Percentiles rank a stretch among this genome's conserved stretches.
Conservation (phyloP, 2,888 invertebrate genomes). For the Dioctria rufipes region DNA sequence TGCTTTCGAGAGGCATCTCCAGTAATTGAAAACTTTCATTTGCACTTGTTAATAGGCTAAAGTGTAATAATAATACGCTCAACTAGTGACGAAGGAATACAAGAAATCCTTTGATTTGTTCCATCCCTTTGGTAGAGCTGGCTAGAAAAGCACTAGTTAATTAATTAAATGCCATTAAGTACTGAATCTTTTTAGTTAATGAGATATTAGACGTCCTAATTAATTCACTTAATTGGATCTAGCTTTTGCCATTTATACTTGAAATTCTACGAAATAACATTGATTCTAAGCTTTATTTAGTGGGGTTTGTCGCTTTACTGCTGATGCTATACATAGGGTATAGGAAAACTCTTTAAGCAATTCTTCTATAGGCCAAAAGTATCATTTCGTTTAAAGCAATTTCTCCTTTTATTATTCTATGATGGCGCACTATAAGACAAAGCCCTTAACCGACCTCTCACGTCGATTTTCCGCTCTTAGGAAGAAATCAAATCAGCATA, state of each 20-base stretch:
- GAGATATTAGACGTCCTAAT: conserved; percentile 52
- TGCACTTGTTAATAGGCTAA: too few relatives aligned
- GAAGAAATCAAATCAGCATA: conserved; percentile 58
- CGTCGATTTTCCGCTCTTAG: conserved; percentile 38
- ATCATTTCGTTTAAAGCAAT: conserved; percentile 9
- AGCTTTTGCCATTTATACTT: conserved; percentile 29
- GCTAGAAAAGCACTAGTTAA: neutral
- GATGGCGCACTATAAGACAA: neutral
- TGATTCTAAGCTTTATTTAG: neutral
- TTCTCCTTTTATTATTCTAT: neutral
- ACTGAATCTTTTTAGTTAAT: conserved; percentile 4
- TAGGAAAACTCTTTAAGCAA: neutral
- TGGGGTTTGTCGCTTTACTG: neutral
- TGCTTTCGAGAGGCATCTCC: too few relatives aligned
- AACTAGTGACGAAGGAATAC: too few relatives aligned
- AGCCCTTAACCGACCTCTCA: neutral
- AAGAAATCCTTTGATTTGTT: too few relatives aligned
- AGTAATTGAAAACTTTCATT: too few relatives aligned
- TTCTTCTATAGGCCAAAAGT: neutral
- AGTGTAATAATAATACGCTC: too few relatives aligned
- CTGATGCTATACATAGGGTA: neutral
- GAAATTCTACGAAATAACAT: neutral
- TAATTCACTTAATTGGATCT: conserved; percentile 57
- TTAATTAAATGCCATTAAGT: conserved; percentile 41
- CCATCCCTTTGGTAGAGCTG: too few relatives aligned